phyloP scores from a whole-genome alignment of 2,797 vertebrate genomes.

The Myotis daubentonii region DNA sequence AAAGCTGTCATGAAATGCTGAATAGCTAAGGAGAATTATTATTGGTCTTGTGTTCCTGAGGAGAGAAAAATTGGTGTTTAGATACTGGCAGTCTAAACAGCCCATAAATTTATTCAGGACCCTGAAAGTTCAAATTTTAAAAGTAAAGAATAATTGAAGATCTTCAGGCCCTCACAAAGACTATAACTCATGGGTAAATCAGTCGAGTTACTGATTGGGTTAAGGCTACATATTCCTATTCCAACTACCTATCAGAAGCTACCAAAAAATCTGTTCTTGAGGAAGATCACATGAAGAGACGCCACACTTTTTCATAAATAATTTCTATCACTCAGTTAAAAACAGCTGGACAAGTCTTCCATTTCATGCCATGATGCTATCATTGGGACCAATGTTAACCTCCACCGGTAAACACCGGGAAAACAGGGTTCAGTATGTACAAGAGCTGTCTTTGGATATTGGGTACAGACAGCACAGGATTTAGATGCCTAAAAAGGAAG shows the following conservation, averaged over 20 bases:
- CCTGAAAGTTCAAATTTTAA: background rate
- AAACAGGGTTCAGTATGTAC: background rate
- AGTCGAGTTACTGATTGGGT: background rate
- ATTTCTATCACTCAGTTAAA: background rate
- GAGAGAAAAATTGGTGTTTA: background rate
- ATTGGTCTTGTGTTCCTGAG: background rate
- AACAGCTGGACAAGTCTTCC: background rate
- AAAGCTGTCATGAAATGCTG: background rate
- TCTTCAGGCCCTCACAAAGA: background rate
- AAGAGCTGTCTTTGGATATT: background rate
- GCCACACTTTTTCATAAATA: background rate
- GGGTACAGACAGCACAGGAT: background rate
- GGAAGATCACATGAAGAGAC: background rate
- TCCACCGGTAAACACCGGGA: background rate
- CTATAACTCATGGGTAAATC: background rate
- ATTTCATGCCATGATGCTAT: background rate
- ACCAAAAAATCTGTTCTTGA: background rate
- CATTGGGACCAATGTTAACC: background rate
- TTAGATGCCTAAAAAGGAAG: background rate
- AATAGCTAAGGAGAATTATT: background rate
- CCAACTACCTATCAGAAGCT: background rate
- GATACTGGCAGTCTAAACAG: background rate
- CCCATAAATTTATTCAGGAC: background rate
- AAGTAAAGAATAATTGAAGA: background rate
- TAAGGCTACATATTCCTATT: background rate